These are phyloP conservation scores for Cantharis lateralis DNA, from an alignment of 2,888 invertebrate species.

Conservation along the genomic window DNA sequence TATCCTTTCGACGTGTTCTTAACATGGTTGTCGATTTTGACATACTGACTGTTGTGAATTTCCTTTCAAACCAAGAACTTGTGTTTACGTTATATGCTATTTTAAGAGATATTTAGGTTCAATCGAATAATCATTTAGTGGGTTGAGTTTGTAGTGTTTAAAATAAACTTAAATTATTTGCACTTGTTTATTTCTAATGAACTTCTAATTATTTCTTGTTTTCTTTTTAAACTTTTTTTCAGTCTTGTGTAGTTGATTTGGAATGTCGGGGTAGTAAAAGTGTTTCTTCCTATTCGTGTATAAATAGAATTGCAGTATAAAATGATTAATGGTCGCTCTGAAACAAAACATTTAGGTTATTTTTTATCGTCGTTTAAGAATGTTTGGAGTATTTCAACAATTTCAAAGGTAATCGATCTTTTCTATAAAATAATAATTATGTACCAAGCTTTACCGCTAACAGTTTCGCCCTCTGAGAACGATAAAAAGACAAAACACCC, in stretches of 20 bases:
- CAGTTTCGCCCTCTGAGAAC: background rate
- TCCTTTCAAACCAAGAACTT: slow-evolving; percentile 17
- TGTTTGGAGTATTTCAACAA: background rate
- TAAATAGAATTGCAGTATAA: slow-evolving; percentile 10
- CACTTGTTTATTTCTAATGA: slow-evolving; percentile 11
- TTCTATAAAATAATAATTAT: background rate
- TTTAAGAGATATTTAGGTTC: slow-evolving; percentile 26
- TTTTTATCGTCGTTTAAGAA: background rate
- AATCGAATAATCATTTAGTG: slow-evolving; percentile 27
- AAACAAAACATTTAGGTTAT: slow-evolving; percentile 13
- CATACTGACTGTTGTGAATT: slow-evolving; percentile 52
- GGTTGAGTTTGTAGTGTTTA: slow-evolving; percentile 11
- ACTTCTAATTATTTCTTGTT: background rate
- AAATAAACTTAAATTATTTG: slow-evolving; percentile 14
- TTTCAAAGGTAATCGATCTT: background rate
- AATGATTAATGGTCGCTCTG: slow-evolving; percentile 14
- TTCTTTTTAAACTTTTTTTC: background rate
- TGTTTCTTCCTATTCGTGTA: background rate
- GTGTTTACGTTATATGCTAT: slow-evolving; percentile 28
- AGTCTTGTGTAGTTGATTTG: background rate
- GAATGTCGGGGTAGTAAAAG: slow-evolving; percentile 10
- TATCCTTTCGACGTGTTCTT: slow-evolving; percentile 83
- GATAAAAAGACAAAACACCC: too few species aligned
- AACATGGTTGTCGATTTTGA: slow-evolving; percentile 74
- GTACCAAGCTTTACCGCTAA: background rate